Base-by-base conservation (phyloP, 1,140 invertebrate genomes). In the Metaphire vulgaris region DNA sequence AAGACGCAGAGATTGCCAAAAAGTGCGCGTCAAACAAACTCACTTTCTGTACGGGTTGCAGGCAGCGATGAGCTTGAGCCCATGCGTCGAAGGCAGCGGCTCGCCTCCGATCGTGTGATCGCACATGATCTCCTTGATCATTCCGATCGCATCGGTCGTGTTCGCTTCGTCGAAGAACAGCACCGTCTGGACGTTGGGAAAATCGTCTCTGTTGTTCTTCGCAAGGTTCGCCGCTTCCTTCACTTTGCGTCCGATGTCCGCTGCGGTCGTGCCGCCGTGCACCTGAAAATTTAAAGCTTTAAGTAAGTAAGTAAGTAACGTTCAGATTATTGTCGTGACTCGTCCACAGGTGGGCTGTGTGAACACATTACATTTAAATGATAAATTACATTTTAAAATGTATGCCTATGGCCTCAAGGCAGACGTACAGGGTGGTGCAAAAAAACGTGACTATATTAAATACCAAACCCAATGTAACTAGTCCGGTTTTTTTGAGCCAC, bases 91-190 rank as follows among this genome's bases (percentile, higher is more conserved):
- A 70, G 79, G 76, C 2, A 85, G 74, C 26, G 75, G 75, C 69
- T 80, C 75, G 56, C 83, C 84, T 28, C 76, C 74, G 67, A 84
- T 76, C 0, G 77, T 76, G n/a, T 79, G 78, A 79, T 85, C 84
- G 79, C 84, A 85, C 81, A 85, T 82, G 32, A 84, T 81, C 74
- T 84, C 84, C 76, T 85, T 85, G 69, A 84, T 82, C 21, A 84
- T 68, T 65, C 83, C 83, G 33, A 85, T 82, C 6, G 82, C 80
- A 71, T 83, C 82, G 66, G 85, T 85, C 28, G 84, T 85, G 80
- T 86, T 86, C 2, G 83, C 83, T 74, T 85, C 84, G 78, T 86
- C 85, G 79, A 85, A 85, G 77, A 86, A 85, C 69, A 86, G 70
- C 2, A 86, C 81, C 33, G 83, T 84, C 70, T 82, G 80, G 16